Evolutionary conservation across 2,888 invertebrate genomes (phyloP).

Genomic region (Athripsodes cinereus): DNA sequence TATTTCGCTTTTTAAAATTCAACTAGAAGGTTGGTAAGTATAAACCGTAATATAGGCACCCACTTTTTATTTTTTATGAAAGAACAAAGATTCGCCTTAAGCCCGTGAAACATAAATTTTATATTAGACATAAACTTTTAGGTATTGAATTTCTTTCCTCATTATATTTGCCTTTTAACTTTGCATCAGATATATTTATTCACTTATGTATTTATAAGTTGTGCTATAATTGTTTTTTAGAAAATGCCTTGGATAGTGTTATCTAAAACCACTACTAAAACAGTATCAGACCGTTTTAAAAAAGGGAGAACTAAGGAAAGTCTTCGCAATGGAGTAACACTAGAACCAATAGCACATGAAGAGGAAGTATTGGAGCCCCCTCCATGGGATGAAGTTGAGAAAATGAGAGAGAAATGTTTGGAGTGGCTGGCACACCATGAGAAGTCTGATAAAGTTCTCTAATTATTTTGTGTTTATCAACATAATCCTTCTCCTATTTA

Average conservation of each 20-base stretch:
- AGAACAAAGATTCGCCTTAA: too few species aligned
- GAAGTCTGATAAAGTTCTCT: not conserved
- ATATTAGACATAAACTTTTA: too few species aligned
- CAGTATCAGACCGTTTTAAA: not conserved
- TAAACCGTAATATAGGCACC: too few species aligned
- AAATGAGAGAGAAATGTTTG: slow-evolving; percentile 10
- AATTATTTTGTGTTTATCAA: too few species aligned
- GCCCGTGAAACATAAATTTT: too few species aligned
- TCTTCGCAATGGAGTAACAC: not conserved
- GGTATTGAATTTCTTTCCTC: too few species aligned
- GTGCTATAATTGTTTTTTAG: not conserved
- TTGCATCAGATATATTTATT: too few species aligned
- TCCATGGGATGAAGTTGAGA: slow-evolving; percentile 7
- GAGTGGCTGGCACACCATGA: slow-evolving; percentile 6
- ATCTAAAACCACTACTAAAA: not conserved
- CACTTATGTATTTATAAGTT: too few species aligned
- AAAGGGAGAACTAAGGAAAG: not conserved
- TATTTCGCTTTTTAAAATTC: not conserved
- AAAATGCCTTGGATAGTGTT: not conserved
- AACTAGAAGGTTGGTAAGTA: too few species aligned
- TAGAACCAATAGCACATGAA: not conserved
- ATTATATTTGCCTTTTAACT: too few species aligned
- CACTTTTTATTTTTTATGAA: too few species aligned
- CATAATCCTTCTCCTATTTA: too few species aligned
- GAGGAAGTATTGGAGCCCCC: slow-evolving; percentile 8